Conservation (phyloP, 2,888 invertebrate species). For the Schizotus pectinicornis region DNA sequence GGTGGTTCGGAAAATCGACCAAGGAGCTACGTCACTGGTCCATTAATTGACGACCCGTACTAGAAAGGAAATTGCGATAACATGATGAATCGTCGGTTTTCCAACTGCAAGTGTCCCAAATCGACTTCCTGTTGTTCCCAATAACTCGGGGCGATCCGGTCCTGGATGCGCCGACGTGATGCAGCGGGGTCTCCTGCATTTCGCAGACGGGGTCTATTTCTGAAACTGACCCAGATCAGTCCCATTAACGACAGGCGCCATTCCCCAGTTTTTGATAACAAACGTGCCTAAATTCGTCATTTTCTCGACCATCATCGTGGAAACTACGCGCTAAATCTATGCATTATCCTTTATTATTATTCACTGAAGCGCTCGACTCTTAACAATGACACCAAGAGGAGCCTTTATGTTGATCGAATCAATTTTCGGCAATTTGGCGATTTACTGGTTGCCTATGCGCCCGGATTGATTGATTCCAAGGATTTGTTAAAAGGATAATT, state of each 20-base stretch:
- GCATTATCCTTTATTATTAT: no score
- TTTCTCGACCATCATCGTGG: no score
- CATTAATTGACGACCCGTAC: conserved; percentile 29
- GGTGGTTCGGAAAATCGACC: not conserved
- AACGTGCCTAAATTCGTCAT: no score
- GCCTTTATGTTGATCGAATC: no score
- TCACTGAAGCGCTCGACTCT: no score
- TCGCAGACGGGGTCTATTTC: conserved; percentile 11
- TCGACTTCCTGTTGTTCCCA: conserved; percentile 4
- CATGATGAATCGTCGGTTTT: conserved; percentile 2
- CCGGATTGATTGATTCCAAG: no score
- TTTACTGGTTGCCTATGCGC: no score
- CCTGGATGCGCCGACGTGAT: conserved; percentile 2
- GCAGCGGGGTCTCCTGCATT: conserved; percentile 3
- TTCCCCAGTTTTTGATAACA: not conserved
- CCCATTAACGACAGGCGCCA: conserved; percentile 6
- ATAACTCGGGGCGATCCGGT: not conserved
- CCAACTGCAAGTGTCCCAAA: conserved; percentile 12
- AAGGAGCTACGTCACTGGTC: conserved; percentile 26
- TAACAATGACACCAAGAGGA: no score
- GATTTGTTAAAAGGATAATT: not conserved
- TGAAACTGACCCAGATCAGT: conserved; percentile 19
- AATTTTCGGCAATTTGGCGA: no score
- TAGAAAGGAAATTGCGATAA: no score
- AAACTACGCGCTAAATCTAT: no score